Evolutionary conservation across 1,140 invertebrate species (phyloP).

Genomic region (Drosophila simulans): DNA sequence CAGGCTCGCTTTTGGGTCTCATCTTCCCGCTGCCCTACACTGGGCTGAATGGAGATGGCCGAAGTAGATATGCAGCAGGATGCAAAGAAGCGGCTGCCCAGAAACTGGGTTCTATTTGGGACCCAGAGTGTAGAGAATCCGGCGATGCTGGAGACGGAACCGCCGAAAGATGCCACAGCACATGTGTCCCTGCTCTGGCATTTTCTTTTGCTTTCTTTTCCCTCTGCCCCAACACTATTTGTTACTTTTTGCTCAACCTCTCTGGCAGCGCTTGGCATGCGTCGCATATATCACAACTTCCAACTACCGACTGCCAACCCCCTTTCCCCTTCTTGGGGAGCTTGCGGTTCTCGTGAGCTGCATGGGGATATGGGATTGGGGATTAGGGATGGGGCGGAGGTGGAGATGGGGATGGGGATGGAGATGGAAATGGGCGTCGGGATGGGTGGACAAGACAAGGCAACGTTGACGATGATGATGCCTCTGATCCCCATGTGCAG

Average conservation of each 20-base stretch:
- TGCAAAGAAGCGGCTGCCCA: constrained; percentile 24
- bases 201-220: constrained; percentile 25
- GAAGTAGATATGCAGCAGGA: constrained; percentile 29
- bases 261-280: constrained; percentile 57
- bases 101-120: constrained; percentile 17
- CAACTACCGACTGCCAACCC: constrained; percentile 23
- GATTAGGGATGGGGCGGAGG: constrained; percentile 1
- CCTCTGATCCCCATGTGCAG: constrained; percentile 33
- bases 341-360: constrained; percentile 70
- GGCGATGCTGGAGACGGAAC: not conserved
- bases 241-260: constrained; percentile 50
- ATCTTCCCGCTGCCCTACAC: constrained; percentile 22
- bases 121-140: constrained; percentile 11
- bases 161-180: constrained; percentile 26
- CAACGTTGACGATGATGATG: constrained; percentile 41
- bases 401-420: constrained; percentile 1
- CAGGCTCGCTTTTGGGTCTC: constrained; percentile 1
- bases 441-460: constrained; percentile 25
- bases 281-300: constrained; percentile 74
- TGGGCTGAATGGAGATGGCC: constrained; percentile 23
- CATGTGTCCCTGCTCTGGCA: constrained; percentile 33
- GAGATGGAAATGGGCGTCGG: constrained; percentile 12
- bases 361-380: constrained; percentile 24
- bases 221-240: constrained; percentile 54
- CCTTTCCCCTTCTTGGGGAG: constrained; percentile 9